Evolutionary conservation across 1,140 invertebrate genomes (phyloP).

Genomic region (Nomia melanderi): DNA sequence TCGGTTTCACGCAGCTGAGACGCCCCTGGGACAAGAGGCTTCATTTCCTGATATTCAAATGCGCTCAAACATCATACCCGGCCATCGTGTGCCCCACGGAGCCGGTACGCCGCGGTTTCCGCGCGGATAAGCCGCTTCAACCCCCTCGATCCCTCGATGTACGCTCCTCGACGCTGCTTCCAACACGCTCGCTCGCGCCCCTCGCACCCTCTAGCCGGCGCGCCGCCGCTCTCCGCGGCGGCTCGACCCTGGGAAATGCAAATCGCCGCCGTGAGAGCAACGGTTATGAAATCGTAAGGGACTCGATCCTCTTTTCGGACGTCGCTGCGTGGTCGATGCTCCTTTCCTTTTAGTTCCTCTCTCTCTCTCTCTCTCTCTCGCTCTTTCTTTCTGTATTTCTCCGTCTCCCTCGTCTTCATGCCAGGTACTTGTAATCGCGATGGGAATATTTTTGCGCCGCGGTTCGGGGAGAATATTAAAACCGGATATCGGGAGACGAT

Average conservation of each 20-base stretch:
- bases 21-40: constrained; percentile 72
- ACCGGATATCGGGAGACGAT: constrained; percentile 3
- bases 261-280: constrained; percentile 57
- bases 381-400: too few relatives aligned
- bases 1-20: constrained; percentile 37
- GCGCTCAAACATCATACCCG: constrained; percentile 76
- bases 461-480: constrained; percentile 2
- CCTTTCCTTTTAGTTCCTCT: not conserved
- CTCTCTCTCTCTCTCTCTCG: not conserved
- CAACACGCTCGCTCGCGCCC: not conserved
- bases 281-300: constrained; percentile 68
- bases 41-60: constrained; percentile 81
- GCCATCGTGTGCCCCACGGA: constrained; percentile 40
- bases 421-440: not conserved
- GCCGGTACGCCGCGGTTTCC: constrained; percentile 60
- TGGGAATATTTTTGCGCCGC: not conserved
- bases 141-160: constrained; percentile 32
- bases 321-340: not conserved
- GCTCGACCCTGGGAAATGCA: constrained; percentile 53
- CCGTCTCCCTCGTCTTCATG: too few relatives aligned
- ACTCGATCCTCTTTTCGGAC: constrained; percentile 2
- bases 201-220: not conserved
- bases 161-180: constrained; percentile 12
- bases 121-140: constrained; percentile 61
- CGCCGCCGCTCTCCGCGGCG: not conserved